Evolutionary conservation across 2,113 vertebrate genomes (phyloP).

Genomic region (Machaerirhynchus nigripectus): DNA sequence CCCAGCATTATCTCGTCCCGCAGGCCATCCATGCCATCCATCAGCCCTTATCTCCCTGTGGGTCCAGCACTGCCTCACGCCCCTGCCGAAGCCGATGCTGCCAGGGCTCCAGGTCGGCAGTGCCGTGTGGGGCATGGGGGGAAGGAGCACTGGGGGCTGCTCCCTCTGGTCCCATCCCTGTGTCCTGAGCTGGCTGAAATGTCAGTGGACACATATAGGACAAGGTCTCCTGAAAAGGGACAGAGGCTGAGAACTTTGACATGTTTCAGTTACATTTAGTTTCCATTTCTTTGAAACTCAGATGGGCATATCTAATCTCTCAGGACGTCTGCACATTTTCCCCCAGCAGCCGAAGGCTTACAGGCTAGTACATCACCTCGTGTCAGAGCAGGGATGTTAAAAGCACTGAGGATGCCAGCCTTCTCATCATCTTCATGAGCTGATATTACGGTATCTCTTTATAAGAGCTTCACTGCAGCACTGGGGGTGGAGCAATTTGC

Average conservation of each 20-base stretch:
- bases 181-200: neutral
- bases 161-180: rapidly evolving
- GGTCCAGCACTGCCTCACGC: rapidly evolving
- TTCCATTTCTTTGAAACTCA: neutral
- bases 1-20: neutral
- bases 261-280: neutral
- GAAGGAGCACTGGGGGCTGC: neutral
- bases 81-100: rapidly evolving
- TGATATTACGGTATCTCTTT: neutral
- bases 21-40: neutral
- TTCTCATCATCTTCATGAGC: neutral
- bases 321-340: neutral
- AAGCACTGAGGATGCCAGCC: neutral
- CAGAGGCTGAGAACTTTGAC: neutral
- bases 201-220: rapidly evolving
- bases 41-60: neutral
- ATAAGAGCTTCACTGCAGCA: neutral
- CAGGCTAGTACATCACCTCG: neutral
- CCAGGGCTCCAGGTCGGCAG: rapidly evolving
- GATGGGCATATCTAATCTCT: slow-evolving; percentile 24
- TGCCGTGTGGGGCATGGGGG: rapidly evolving
- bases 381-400: neutral
- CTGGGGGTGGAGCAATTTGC: neutral
- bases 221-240: neutral
- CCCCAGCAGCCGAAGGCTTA: neutral